phyloP scores from a whole-genome alignment of 2,888 invertebrate genomes.

The Cataglyphis cursor region DNA sequence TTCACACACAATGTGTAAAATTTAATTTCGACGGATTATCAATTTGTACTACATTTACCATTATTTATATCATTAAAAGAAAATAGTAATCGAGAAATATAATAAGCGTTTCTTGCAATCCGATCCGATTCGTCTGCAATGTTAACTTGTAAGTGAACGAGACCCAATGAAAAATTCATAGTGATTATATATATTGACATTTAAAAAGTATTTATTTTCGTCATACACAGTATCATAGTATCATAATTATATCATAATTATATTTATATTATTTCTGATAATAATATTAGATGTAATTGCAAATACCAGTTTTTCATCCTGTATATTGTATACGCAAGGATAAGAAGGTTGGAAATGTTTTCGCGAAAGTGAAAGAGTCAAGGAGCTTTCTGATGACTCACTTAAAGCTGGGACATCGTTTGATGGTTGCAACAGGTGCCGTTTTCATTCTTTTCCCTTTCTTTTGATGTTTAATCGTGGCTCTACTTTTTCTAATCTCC shows the following conservation, averaged over 20 bases:
- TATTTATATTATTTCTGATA: neutral
- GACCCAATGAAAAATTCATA: neutral
- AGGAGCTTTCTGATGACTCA: conserved; percentile 15
- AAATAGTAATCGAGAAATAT: neutral
- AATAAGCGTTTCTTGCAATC: conserved; percentile 68
- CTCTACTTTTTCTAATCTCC: neutral
- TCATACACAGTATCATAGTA: neutral
- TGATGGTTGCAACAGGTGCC: conserved; percentile 8
- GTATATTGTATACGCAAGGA: neutral
- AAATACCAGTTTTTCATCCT: neutral
- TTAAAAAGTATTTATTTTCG: neutral
- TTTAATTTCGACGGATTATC: conserved; percentile 11
- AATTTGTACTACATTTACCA: neutral
- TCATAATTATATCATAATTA: no score
- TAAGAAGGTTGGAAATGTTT: neutral
- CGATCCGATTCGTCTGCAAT: neutral
- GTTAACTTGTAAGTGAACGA: neutral
- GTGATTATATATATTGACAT: neutral
- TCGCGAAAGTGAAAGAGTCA: neutral
- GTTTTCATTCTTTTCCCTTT: neutral
- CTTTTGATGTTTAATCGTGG: neutral
- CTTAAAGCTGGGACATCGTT: conserved; percentile 11
- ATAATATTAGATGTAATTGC: neutral
- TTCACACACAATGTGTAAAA: neutral
- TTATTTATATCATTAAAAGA: conserved; percentile 13